phyloP scores from a whole-genome alignment of 2,797 vertebrate species.

The Rachycentron canadum region DNA sequence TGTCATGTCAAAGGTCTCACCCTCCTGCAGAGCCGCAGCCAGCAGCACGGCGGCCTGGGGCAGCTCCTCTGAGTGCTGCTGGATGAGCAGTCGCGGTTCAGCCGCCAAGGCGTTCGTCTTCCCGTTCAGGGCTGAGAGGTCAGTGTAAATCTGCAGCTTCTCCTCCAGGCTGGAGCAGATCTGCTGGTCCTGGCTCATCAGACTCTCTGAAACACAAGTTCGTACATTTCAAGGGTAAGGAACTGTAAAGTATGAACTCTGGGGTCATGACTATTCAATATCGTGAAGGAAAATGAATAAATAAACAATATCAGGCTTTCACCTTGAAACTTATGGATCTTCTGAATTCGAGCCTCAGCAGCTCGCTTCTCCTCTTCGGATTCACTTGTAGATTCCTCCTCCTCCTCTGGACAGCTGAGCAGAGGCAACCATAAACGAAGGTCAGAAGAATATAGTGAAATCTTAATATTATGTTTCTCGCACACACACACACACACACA shows the following conservation, averaged over 20 bases:
- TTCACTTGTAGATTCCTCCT: conserved; percentile 89
- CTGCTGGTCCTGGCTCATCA: conserved; percentile 91
- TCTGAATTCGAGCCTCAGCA: conserved; percentile 89
- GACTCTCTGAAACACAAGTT: conserved; percentile 83
- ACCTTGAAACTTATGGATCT: conserved; percentile 94
- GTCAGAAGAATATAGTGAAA: not conserved
- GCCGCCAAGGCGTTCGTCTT: conserved; percentile 77
- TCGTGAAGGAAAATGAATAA: not conserved
- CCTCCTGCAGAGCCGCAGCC: conserved; percentile 91
- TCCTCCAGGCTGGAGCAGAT: conserved; percentile 94
- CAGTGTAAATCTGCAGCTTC: conserved; percentile 90
- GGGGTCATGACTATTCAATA: not conserved
- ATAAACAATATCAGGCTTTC: not conserved
- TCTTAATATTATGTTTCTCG: not conserved
- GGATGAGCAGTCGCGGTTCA: conserved; percentile 89
- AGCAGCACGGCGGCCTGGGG: conserved; percentile 89
- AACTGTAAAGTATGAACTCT: not conserved
- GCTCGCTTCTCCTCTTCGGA: conserved; percentile 92
- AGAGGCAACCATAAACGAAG: not conserved
- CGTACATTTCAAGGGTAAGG: not conserved
- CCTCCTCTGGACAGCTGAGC: conserved; percentile 93
- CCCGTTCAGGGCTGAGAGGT: conserved; percentile 84
- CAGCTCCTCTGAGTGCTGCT: conserved; percentile 86
- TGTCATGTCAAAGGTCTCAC: conserved; percentile 70
- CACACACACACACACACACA: not conserved